Evolutionary conservation across 2,113 vertebrate genomes (phyloP), one percentile per base, ranked within the genome.

Genomic region (Carassius carassius): DNA sequence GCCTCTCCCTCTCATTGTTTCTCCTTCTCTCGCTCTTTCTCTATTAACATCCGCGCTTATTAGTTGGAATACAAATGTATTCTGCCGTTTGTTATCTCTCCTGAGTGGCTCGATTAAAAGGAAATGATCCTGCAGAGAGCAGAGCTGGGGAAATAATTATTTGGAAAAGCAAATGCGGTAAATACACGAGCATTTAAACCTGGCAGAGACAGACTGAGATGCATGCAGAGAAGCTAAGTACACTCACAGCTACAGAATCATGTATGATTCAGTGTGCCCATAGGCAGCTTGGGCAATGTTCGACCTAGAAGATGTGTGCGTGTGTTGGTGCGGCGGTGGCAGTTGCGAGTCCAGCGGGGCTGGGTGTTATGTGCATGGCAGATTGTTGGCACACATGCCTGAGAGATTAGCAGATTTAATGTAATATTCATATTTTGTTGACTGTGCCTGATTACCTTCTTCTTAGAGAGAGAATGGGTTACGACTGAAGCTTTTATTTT

Each of bases 131-230:
- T 78, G 75, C 67, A 74, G 86, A 75, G 29, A 75, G 56, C 47
- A 37, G 58, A 56, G 58, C 16, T 60, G 35, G 58, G n/a, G 78
- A 85, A 84, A 77, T 51, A 76, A 78, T 81, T 21, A 85, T 85
- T 81, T 84, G 56, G 58, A 81, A 63, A 81, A 79, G 56, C 51
- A 80, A 78, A 96, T 97, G 92, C 94, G 89, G 89, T 92, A 93
- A 84, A 86, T 91, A 60, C 92, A 91, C 80, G 90, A 91, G 90
- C 69, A 11, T 32, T 67, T 67, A 69, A 81, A 69, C 37, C 73
- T 77, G 72, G 73, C 37, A 76, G 72, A 72, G 58, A 67, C 5
- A 62, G 23, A 63, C 56, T 74, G 16, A 21, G 21, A 16, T 47
- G 78, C 78, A 47, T 65, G 78, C 78, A 23, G 58, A 60, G 78